phyloP scores from a whole-genome alignment of 1,140 invertebrate genomes.

The Tetranychus urticae region DNA sequence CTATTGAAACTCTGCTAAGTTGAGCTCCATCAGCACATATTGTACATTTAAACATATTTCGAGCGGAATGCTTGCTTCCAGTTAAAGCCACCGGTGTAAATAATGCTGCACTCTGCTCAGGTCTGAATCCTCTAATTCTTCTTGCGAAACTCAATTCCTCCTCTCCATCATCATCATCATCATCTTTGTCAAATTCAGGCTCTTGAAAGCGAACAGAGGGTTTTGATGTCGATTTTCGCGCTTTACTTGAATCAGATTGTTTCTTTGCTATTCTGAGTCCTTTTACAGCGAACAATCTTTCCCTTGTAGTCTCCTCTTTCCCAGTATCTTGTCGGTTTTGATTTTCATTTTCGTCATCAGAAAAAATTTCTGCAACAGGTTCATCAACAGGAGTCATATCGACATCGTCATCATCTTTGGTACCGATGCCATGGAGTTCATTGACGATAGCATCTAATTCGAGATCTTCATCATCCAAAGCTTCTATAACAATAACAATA shows the following conservation, averaged over 20 bases:
- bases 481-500: not conserved
- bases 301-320: not conserved
- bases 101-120: not conserved
- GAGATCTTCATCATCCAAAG: not conserved
- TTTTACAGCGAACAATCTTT: not conserved
- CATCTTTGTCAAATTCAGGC: not conserved
- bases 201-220: not conserved
- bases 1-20: not conserved
- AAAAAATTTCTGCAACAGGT: not conserved
- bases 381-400: not conserved
- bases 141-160: not conserved
- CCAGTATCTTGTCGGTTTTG: not conserved
- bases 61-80: not conserved
- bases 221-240: not conserved
- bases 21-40: not conserved
- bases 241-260: not conserved
- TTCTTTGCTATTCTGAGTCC: not conserved
- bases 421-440: not conserved
- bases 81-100: not conserved
- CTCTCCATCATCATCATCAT: not conserved
- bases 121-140: not conserved
- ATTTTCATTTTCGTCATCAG: not conserved
- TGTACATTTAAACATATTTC: not conserved
- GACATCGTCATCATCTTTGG: not conserved
- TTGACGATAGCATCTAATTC: not conserved